Base-by-base conservation (phyloP, 2,888 invertebrate species). In the Galeopsomyia nigrocyanea region DNA sequence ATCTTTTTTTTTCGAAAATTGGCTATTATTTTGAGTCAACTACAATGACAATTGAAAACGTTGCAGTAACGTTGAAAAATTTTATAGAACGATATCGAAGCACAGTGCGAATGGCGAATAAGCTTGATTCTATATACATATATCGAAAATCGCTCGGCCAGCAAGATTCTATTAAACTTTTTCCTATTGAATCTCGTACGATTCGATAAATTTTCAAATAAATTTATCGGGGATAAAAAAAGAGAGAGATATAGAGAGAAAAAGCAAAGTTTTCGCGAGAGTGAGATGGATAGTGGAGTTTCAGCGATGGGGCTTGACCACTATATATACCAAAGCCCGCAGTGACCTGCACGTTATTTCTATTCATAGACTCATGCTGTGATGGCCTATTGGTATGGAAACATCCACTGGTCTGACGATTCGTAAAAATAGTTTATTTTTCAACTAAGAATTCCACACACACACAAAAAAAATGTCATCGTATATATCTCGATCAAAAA, bases 341-440 rank as follows among this genome's bases (percentile, higher is more conserved):
- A 73, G 72, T 77, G 75, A 77, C 77, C 75, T 69, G 75, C 62
- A 76, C 73, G 75, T 73, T 72, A 72, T 73, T 77, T 77, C 78
- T 79, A 79, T 79, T 78, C 76, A 78, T 78, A 78, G 78, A 74
- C 71, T 68, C 10, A 39, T 39, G 39, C n/a, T 39, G 39, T 39
- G 5, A 39, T 68, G 69, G 71, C 67, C 63, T 68, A 77, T 72
- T 74, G 76, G 75, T 76, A 73, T 72, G 77, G 74, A 76, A 77
- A 77, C 75, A 76, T 67, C 74, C 74, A 75, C 71, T 76, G 77
- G 76, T 76, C 75, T 63, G 74, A 75, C 75, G 63, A 3, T 39
- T 39, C 62, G 63, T 50, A 62, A 56, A 61, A 57, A 64, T 68
- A 62, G 61, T 49, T 39, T 39, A 5, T 13, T 39, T 39, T 10